Conservation (phyloP, 2,113 vertebrate genomes). For the Pseudopodoces humilis region DNA sequence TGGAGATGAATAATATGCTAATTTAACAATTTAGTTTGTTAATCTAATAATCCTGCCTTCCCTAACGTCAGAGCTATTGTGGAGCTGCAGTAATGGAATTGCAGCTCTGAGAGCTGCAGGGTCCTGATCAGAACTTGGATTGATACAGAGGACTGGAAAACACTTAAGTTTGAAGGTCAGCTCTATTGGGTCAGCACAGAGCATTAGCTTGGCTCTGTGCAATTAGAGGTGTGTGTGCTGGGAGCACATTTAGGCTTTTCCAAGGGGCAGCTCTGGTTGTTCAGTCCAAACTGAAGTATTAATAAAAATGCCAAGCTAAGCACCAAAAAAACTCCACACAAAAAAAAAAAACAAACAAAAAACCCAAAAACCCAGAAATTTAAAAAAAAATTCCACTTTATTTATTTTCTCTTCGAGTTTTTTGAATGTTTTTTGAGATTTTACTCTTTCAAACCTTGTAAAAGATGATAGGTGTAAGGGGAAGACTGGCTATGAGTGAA, state of each 20-base stretch:
- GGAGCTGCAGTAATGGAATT: constrained; percentile 42
- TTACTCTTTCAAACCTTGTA: background rate
- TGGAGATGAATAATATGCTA: constrained; percentile 18
- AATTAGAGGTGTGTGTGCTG: background rate
- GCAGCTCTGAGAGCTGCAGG: background rate
- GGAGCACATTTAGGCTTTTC: background rate
- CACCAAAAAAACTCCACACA: background rate
- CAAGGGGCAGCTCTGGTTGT: background rate
- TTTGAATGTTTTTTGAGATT: background rate
- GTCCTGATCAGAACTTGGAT: background rate
- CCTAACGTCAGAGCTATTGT: background rate
- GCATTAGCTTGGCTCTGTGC: background rate
- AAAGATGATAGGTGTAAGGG: background rate
- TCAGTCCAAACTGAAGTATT: background rate
- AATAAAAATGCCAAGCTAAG: background rate
- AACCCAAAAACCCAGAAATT: background rate
- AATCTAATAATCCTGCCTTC: constrained; percentile 48
- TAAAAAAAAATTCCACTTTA: background rate
- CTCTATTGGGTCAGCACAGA: background rate
- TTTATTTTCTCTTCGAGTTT: background rate
- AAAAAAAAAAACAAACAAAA: no score
- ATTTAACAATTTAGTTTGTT: constrained; percentile 27
- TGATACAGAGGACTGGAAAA: constrained; percentile 5
- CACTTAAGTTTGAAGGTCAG: background rate
- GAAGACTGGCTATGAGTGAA: background rate